A percentile compares a stretch with the other conserved stretches of the same genome.
phyloP scores from a whole-genome alignment of 1,140 invertebrate genomes.

The Aphelenchoides besseyi region DNA sequence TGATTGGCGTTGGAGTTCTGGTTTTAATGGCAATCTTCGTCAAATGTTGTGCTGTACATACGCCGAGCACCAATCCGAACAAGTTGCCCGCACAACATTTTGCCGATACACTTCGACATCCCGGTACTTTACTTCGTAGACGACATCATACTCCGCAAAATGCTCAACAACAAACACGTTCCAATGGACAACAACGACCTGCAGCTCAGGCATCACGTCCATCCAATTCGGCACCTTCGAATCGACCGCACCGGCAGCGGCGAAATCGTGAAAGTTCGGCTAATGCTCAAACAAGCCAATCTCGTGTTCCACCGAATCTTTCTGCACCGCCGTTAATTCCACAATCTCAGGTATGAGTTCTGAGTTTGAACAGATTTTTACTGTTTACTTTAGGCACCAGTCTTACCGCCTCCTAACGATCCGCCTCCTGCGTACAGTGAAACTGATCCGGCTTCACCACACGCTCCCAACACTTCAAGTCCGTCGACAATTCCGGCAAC shows the following conservation, averaged over 20 bases:
- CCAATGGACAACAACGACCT: conserved; percentile 27
- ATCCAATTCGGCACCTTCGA: conserved; percentile 3
- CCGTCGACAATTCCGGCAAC: not conserved
- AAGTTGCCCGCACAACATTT: conserved; percentile 57
- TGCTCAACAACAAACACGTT: conserved; percentile 18
- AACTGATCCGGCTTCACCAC: conserved; percentile 29
- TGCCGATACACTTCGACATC: conserved; percentile 58
- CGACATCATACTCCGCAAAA: conserved; percentile 16
- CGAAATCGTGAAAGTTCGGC: not conserved
- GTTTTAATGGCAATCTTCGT: conserved; percentile 98
- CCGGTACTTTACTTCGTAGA: conserved; percentile 43
- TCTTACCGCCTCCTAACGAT: conserved; percentile 22
- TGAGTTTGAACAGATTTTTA: not conserved
- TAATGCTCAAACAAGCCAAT: not conserved
- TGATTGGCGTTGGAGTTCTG: conserved; percentile 75
- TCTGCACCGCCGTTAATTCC: conserved; percentile 51
- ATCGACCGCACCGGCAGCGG: conserved; percentile 20
- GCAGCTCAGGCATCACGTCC: conserved; percentile 30
- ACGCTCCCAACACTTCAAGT: conserved; percentile 6
- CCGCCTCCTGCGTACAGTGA: conserved; percentile 55
- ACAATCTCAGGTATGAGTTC: conserved; percentile 8
- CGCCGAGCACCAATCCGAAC: conserved; percentile 71
- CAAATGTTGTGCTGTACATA: conserved; percentile 97
- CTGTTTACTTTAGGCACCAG: conserved; percentile 17
- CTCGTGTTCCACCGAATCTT: conserved; percentile 27